Conservation (phyloP, 2,888 invertebrate genomes). For the Phorcus lineatus region DNA sequence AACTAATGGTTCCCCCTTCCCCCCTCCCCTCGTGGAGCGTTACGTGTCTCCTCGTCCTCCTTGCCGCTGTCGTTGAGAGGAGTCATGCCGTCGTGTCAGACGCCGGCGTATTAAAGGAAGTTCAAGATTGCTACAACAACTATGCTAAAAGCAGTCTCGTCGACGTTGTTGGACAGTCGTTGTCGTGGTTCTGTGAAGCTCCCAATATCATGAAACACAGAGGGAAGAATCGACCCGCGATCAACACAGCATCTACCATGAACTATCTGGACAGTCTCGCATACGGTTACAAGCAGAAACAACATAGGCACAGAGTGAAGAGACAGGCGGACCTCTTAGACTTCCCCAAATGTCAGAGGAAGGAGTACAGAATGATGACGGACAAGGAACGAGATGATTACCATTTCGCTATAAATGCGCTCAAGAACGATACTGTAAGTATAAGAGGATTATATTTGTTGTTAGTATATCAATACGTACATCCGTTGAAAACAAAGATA, state of each 20-base stretch:
- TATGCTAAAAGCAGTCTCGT: neutral
- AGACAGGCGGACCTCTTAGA: conserved; percentile 28
- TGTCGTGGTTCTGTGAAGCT: conserved; percentile 27
- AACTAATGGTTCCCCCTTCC: too few species aligned
- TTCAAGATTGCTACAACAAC: neutral
- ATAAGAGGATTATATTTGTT: too few species aligned
- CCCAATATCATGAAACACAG: neutral
- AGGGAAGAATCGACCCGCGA: neutral
- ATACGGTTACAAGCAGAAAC: neutral
- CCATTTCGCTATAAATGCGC: conserved; percentile 52
- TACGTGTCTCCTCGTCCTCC: too few species aligned
- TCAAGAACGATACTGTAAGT: conserved; percentile 60
- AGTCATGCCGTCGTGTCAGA: conserved; percentile 20
- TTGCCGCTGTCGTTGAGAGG: too few species aligned
- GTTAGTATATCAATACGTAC: too few species aligned
- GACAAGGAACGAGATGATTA: conserved; percentile 50
- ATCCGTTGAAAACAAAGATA: too few species aligned
- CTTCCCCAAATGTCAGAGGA: conserved; percentile 41
- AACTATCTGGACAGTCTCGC: neutral
- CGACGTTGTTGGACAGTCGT: conserved; percentile 19
- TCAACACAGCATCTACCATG: neutral
- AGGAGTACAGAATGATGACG: conserved; percentile 61
- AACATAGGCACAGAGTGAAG: conserved; percentile 2
- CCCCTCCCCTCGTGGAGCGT: too few species aligned
- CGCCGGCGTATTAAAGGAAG: conserved; percentile 26